Evolutionary conservation across 1,140 invertebrate species (phyloP), one percentile per base, ranked within the genome.

Genomic region (Bombus confusus): DNA sequence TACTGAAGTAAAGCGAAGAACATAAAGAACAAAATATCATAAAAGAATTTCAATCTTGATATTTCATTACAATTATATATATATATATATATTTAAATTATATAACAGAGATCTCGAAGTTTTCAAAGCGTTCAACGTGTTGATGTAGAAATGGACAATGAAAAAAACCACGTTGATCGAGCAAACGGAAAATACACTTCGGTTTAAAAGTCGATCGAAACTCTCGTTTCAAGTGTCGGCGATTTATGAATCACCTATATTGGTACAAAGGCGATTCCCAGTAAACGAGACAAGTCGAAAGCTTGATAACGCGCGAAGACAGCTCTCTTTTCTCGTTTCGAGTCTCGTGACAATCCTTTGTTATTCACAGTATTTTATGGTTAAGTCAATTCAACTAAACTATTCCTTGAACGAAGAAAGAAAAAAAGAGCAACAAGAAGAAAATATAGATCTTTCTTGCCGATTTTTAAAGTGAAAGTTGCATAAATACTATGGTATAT

Each of bases 401-500:
- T 39, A 12, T 18, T 69, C n/a, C 5, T 18, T 66, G 1, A 34
- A 66, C 13, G 4, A 66, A 31, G 6, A 18, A 66, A 18, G 3
- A 18, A 43, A 22, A n/a, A 18, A 37, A 25, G 10, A 52, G 22
- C 10, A 37, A 39, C 3, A n/a, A 71, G 37, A n/a, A 28, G 39
- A 25, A 28, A 0, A 62, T 62, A n/a, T 25, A 37, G 47, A 57
- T 28, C 13, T 57, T 22, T 66, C 1, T 37, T 31, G 31, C 18
- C 2, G 15, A 12, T 59, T 28, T 34, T 22, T 25, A 28, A 15
- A 18, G 22, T 13, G 0, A 8, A 57, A 34, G 59, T 15, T 68
- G 41, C 22, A 76, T 68, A 68, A 83, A 78, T 71, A 78, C 66
- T 78, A 52, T 15, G 41, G 22, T 41, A 52, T n/a, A 28, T 75